Conservation (phyloP, 1,140 invertebrate species). For the Piezodorus guildinii region DNA sequence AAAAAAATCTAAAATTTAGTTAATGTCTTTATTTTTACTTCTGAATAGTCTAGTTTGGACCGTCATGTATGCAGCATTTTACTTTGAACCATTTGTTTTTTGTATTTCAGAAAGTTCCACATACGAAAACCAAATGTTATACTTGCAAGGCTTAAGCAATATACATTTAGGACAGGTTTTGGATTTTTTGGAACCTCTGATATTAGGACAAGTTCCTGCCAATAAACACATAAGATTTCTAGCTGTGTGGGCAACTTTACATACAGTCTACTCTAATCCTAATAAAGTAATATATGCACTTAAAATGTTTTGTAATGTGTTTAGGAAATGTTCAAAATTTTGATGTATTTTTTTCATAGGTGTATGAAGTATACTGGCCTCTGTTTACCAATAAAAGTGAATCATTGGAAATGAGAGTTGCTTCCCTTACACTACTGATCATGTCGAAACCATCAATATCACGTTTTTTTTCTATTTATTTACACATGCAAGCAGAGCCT, state of each 20-base stretch:
- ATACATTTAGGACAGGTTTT: conserved; percentile 46
- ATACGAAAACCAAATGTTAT: conserved; percentile 54
- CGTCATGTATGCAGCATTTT: not conserved
- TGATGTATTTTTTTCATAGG: conserved; percentile 33
- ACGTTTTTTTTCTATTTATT: conserved; percentile 52
- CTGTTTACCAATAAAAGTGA: conserved; percentile 54
- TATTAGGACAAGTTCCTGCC: conserved; percentile 36
- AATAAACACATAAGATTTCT: conserved; percentile 43
- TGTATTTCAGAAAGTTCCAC: conserved; percentile 43
- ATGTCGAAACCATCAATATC: conserved; percentile 46
- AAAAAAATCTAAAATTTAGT: no score
- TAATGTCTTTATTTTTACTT: not conserved
- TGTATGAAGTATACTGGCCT: conserved; percentile 51
- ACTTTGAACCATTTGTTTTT: not conserved
- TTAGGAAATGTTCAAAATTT: not conserved
- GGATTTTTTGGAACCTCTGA: conserved; percentile 47
- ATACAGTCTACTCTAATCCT: conserved; percentile 39
- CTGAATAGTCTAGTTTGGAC: not conserved
- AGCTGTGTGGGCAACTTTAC: conserved; percentile 47
- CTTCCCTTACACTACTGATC: conserved; percentile 48
- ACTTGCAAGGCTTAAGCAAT: conserved; percentile 52
- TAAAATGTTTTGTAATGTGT: not conserved
- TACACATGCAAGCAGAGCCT: conserved; percentile 50
- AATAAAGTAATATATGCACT: conserved; percentile 36
- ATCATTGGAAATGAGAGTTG: conserved; percentile 50